Conservation (phyloP, 2,113 vertebrate species). For the Cnemophilus loriae region DNA sequence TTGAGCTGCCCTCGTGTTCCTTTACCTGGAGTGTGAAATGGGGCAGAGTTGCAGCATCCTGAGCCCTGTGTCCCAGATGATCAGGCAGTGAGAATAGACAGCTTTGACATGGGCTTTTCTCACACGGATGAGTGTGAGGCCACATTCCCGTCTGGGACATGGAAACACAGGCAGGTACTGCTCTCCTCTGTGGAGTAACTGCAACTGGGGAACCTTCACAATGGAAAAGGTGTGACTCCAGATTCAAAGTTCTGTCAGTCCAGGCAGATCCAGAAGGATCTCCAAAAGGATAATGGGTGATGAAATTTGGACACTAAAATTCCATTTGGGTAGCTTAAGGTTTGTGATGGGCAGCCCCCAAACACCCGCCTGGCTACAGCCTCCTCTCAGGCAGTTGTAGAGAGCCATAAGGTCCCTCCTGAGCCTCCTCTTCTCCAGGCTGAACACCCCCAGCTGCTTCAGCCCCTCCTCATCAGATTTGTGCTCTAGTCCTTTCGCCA, state of each 20-base stretch:
- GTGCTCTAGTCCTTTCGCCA: not conserved
- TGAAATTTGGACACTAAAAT: not conserved
- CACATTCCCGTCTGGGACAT: not conserved
- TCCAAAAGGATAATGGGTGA: not conserved
- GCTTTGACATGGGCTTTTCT: not conserved
- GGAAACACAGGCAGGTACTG: not conserved
- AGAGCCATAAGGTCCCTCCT: too few species aligned
- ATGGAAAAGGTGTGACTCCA: not conserved
- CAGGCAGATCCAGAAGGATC: not conserved
- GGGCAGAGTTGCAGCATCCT: not conserved
- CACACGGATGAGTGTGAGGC: rapidly evolving
- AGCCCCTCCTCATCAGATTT: not conserved
- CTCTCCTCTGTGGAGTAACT: rapidly evolving
- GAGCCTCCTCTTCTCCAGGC: not conserved
- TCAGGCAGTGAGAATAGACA: not conserved
- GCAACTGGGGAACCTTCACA: not conserved
- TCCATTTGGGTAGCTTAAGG: not conserved
- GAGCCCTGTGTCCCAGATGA: not conserved
- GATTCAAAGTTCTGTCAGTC: not conserved
- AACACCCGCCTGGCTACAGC: too few species aligned
- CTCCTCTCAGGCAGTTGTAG: not conserved
- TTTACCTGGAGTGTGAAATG: not conserved
- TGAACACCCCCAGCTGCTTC: not conserved
- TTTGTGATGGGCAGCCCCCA: not conserved
- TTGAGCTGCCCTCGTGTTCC: not conserved